phyloP scores from a whole-genome alignment of 2,888 invertebrate species.

The Nemurella pictetii region DNA sequence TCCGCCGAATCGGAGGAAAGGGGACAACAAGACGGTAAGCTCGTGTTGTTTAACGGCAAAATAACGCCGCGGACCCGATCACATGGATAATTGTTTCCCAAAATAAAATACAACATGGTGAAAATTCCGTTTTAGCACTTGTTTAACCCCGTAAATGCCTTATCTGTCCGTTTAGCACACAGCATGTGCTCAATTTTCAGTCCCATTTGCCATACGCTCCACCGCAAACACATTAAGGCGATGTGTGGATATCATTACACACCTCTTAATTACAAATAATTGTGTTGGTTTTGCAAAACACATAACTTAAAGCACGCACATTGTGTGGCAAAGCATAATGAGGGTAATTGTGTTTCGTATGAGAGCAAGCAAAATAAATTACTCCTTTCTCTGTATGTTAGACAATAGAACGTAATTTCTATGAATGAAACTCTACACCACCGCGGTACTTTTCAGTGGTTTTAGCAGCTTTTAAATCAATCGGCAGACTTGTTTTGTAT shows the following conservation, averaged over 20 bases:
- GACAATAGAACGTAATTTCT: not conserved
- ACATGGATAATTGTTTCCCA: slow-evolving; percentile 1
- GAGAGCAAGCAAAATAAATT: slow-evolving; percentile 31
- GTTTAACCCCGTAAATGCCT: not conserved
- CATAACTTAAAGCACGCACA: slow-evolving; percentile 31
- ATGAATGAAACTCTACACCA: not conserved
- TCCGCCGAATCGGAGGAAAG: not conserved
- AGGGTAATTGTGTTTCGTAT: slow-evolving; percentile 32
- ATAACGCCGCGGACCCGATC: not conserved
- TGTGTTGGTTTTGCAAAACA: slow-evolving; percentile 35
- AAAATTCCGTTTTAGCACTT: not conserved
- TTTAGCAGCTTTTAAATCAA: not conserved
- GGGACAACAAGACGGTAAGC: not conserved
- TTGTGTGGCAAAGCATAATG: slow-evolving; percentile 18
- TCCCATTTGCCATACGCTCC: slow-evolving; percentile 5
- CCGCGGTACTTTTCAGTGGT: not conserved
- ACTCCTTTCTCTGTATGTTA: not conserved
- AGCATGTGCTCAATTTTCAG: slow-evolving; percentile 13
- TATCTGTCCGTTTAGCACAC: not conserved
- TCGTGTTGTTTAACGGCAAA: slow-evolving; percentile 8
- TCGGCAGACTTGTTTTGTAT: not conserved
- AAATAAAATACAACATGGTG: not conserved
- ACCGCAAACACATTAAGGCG: slow-evolving; percentile 30
- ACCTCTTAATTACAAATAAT: slow-evolving; percentile 36
- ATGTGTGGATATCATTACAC: slow-evolving; percentile 33